Evolutionary conservation across 2,797 vertebrate genomes (phyloP).

Genomic region (Phylloscopus collybita): DNA sequence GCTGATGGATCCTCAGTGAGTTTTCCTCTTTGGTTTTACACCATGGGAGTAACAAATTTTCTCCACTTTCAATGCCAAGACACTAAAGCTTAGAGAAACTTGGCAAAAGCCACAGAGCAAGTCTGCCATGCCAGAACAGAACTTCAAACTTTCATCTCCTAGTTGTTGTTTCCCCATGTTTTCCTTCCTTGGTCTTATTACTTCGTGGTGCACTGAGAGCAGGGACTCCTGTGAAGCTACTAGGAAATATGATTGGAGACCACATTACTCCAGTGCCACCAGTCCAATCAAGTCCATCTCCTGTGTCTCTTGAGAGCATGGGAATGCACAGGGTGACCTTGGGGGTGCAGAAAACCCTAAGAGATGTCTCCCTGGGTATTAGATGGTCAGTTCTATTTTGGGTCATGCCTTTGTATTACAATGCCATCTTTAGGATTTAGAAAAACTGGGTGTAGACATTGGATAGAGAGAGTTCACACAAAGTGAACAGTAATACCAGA

Average conservation of each 20-base stretch:
- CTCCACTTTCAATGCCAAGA: conserved; percentile 1
- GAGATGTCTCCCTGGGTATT: neutral
- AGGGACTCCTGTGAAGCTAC: neutral
- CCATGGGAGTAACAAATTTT: neutral
- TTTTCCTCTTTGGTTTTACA: neutral
- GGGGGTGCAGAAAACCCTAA: neutral
- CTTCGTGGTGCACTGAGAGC: neutral
- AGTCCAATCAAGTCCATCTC: neutral
- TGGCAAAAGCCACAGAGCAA: neutral
- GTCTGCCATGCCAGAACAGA: neutral
- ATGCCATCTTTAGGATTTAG: neutral
- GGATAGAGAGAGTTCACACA: neutral
- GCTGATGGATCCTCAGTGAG: neutral
- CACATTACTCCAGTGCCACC: neutral
- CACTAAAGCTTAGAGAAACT: neutral
- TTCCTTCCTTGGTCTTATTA: neutral
- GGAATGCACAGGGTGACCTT: neutral
- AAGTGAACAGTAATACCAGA: neutral
- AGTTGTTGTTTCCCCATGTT: neutral
- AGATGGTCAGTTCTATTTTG: neutral
- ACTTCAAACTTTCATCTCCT: neutral
- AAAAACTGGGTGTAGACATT: neutral
- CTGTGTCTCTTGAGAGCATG: neutral
- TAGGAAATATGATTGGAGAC: neutral
- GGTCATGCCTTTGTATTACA: neutral